Base-by-base conservation (phyloP, 2,888 invertebrate species). In the Glaucopsyche alexis region DNA sequence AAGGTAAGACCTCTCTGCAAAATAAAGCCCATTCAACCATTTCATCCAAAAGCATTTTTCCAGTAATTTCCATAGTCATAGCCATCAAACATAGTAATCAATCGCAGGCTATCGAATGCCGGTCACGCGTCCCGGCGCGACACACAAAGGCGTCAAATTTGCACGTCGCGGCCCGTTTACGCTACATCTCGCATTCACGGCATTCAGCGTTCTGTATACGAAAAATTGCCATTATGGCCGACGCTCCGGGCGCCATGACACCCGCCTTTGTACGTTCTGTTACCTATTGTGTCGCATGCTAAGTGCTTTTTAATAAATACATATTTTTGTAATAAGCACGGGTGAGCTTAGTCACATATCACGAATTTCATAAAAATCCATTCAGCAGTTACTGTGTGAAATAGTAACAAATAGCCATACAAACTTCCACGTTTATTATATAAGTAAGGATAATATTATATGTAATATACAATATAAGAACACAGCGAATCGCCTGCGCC, bases 141-240 rank as follows among this genome's bases (percentile, higher is more conserved):
- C 80, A 80, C 88, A 92, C 92, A 91, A 93, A 93, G 87, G 91
- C 87, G 82, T 82, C 90, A 92, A 93, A 93, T 92, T 93, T 92
- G 91, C 92, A 90, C 91, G 92, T 88, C 89, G 88, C 86, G 81
- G 84, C 85, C 89, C 90, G 90, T 90, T 91, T 89, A 91, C 87
- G 85, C 85, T 87, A 82, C 90, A 89, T 89, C 89, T 87, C 87
- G 88, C 89, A 90, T 90, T 90, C 90, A 90, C 84, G 80, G 84
- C 85, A 89, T 90, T 89, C 87, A 88, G 78, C 74, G 77, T 79
- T 79, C 81, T 90, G 90, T 89, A 86, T 90, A 86, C 88, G 89
- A 90, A 90, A 91, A 91, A 91, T 91, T 90, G 90, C 85, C 87
- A 90, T 90, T 89, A 90, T 88, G 82, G 80, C 81, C 79, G 66